Conservation (phyloP, 2,888 invertebrate species). For the Agriopis aurantiaria region DNA sequence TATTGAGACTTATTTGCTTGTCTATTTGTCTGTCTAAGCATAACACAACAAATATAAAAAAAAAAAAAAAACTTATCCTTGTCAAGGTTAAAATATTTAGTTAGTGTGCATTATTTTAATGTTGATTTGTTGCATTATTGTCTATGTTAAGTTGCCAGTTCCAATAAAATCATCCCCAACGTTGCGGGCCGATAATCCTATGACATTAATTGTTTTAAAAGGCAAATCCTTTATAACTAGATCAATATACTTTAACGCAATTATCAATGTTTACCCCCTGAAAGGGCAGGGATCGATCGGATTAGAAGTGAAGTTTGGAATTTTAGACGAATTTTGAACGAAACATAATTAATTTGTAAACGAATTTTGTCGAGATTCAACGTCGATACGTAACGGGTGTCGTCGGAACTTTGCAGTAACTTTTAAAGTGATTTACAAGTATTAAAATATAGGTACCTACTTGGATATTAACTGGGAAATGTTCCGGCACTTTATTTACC, state of each 20-base stretch:
- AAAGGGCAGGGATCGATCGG: conserved; percentile 72
- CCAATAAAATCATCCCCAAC: conserved; percentile 34
- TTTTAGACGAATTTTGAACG: conserved; percentile 52
- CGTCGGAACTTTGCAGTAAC: conserved; percentile 36
- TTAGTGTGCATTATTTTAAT: too few species aligned
- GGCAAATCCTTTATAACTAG: conserved; percentile 59
- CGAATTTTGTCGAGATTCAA: conserved; percentile 43
- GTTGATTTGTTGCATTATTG: not conserved
- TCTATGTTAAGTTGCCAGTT: not conserved
- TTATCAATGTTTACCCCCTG: conserved; percentile 73
- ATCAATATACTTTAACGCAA: conserved; percentile 80
- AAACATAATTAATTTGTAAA: conserved; percentile 77
- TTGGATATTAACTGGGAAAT: conserved; percentile 10
- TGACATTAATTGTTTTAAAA: conserved; percentile 47
- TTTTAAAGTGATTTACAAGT: conserved; percentile 44
- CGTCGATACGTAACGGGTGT: conserved; percentile 47
- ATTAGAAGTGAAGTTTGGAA: conserved; percentile 76
- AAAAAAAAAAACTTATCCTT: too few species aligned
- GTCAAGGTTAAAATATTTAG: too few species aligned
- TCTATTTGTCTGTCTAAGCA: too few species aligned
- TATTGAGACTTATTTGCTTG: too few species aligned
- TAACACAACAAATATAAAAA: too few species aligned
- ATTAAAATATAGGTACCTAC: conserved; percentile 22
- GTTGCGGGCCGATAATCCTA: conserved; percentile 37
- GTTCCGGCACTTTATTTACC: conserved; percentile 8